phyloP scores from a whole-genome alignment of 2,797 vertebrate species.

The Hoplostethus atlanticus region DNA sequence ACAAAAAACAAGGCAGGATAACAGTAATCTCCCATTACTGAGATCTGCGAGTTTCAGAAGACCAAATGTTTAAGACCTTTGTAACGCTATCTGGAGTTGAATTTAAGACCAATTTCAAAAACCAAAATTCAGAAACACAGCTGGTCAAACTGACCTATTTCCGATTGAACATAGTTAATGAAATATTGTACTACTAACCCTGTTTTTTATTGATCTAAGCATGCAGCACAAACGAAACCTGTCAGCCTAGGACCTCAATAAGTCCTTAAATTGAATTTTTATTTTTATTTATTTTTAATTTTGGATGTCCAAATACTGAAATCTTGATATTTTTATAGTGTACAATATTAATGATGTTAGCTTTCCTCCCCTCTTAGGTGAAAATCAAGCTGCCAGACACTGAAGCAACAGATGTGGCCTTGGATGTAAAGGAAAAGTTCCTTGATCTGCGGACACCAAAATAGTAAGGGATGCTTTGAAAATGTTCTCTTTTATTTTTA shows the following conservation, averaged over 20 bases:
- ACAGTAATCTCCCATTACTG: not conserved
- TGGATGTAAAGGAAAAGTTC: conserved; percentile 90
- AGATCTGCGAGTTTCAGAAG: not conserved
- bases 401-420: conserved; percentile 86
- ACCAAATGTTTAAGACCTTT: no score
- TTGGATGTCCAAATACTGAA: not conserved
- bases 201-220: no score
- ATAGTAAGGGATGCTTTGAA: conserved; percentile 85
- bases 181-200: no score
- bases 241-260: no score
- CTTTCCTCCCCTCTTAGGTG: conserved; percentile 76
- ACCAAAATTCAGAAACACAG: no score
- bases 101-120: no score
- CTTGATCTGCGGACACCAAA: conserved; percentile 92
- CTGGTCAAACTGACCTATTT: no score
- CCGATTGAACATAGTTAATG: no score
- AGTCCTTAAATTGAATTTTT: no score
- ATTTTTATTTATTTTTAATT: no score
- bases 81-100: no score
- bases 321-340: not conserved
- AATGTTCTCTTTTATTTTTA: conserved; percentile 43
- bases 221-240: no score
- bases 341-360: conserved; percentile 13
- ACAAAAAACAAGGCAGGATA: not conserved
- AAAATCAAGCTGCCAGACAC: conserved; percentile 92